Evolutionary conservation across 2,888 invertebrate species (phyloP).

Genomic region (Apamea monoglypha): DNA sequence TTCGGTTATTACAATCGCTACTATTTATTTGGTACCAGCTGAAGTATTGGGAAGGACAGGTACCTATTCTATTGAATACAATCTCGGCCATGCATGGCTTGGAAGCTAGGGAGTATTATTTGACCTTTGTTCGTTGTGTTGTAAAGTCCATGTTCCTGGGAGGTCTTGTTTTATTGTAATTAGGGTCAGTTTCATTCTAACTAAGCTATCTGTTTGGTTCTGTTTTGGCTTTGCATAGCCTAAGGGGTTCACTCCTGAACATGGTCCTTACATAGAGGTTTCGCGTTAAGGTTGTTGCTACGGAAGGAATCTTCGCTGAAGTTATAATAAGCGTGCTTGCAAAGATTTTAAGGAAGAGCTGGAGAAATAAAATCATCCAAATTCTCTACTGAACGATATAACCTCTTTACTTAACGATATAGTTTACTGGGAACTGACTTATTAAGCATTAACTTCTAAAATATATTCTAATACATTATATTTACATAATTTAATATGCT

Average conservation of each 20-base stretch:
- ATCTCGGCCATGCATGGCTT: conserved; percentile 59
- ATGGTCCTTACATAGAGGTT: conserved; percentile 10
- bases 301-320: conserved; percentile 12
- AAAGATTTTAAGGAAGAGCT: background rate
- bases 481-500: too few species aligned
- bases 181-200: conserved; percentile 56
- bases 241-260: conserved; percentile 28
- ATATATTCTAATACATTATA: too few species aligned
- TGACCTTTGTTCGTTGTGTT: conserved; percentile 59
- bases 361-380: accelerated
- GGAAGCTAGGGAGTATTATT: conserved; percentile 53
- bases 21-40: conserved; percentile 76
- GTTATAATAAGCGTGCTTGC: background rate
- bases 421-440: background rate
- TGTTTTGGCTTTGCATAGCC: conserved; percentile 46
- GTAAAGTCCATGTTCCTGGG: conserved; percentile 61
- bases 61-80: conserved; percentile 61
- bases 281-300: conserved; percentile 7
- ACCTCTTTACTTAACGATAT: background rate
- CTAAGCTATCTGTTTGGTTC: conserved; percentile 52
- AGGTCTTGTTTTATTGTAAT: conserved; percentile 67
- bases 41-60: conserved; percentile 66
- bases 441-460: background rate
- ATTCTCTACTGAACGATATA: background rate
- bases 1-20: conserved; percentile 78